A percentile compares a stretch with the other conserved stretches of the same genome.
These are phyloP conservation scores for Paralichthys olivaceus DNA, from an alignment of 2,113 vertebrate genomes.

Conservation along the genomic window DNA sequence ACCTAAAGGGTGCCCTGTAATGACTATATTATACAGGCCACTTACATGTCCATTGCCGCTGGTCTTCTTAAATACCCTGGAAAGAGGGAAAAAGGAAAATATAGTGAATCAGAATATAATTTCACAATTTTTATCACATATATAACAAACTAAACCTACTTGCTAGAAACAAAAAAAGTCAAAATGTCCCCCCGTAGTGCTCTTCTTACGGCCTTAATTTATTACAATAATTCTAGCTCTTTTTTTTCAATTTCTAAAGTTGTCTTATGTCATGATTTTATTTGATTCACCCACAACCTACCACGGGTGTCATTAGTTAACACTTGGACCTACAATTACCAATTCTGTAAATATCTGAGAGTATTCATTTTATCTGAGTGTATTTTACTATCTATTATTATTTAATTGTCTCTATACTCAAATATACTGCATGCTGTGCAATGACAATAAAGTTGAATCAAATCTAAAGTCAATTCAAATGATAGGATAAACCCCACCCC, in stretches of 20 bases:
- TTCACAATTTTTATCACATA: background rate
- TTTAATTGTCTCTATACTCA: background rate
- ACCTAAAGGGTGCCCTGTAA: slow-evolving; percentile 43
- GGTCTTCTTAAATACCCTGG: slow-evolving; percentile 91
- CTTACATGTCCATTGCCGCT: slow-evolving; percentile 87
- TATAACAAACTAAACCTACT: background rate
- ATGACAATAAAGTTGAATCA: background rate
- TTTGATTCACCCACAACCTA: background rate
- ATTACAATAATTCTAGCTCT: background rate
- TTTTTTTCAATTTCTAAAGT: background rate
- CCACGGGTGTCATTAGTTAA: background rate
- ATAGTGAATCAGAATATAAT: background rate
- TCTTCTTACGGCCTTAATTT: background rate
- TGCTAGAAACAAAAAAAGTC: background rate
- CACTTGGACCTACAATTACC: background rate
- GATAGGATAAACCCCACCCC: slow-evolving; percentile 4
- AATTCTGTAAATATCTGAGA: background rate
- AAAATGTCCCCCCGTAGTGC: no score
- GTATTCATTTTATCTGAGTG: background rate
- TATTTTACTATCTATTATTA: no score
- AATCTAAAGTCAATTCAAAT: slow-evolving; percentile 9
- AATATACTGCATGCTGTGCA: background rate
- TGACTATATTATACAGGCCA: slow-evolving; percentile 47
- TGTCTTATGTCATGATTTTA: background rate
- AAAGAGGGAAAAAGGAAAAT: slow-evolving; percentile 24